phyloP scores from a whole-genome alignment of 2,888 invertebrate species.

The Hyposoter didymator region DNA sequence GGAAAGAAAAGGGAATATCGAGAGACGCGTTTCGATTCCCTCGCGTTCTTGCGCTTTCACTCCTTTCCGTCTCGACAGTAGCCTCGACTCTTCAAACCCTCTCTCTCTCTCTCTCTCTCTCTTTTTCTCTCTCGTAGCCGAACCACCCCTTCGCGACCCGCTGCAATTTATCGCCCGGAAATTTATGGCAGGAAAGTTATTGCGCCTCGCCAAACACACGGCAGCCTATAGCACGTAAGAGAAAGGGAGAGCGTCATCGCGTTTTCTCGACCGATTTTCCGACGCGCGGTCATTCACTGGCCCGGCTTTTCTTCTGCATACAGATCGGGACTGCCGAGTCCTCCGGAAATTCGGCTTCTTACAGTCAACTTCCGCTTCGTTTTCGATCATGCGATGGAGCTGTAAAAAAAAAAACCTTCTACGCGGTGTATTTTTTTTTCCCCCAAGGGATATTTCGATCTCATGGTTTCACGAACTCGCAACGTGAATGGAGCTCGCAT shows the following conservation, averaged over 20 bases:
- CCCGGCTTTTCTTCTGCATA: constrained; percentile 7
- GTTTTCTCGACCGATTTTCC: constrained; percentile 54
- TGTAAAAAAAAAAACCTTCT: not conserved
- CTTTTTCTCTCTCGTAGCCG: constrained; percentile 13
- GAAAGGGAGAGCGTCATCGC: not conserved
- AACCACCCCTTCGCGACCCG: constrained; percentile 57
- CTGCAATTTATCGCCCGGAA: constrained; percentile 70
- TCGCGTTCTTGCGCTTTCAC: constrained; percentile 10
- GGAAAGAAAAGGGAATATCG: constrained; percentile 40
- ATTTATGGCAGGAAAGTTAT: constrained; percentile 74
- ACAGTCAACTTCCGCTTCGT: constrained; percentile 27
- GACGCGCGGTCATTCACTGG: constrained; percentile 68
- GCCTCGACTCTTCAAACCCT: constrained; percentile 9
- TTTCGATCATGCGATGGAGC: constrained; percentile 17
- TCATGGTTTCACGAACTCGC: not conserved
- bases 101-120: constrained; percentile 14
- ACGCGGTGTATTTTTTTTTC: not conserved
- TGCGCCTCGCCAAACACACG: constrained; percentile 67
- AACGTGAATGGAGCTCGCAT: too few species aligned
- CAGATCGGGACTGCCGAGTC: not conserved
- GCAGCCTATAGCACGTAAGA: constrained; percentile 21
- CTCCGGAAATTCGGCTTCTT: constrained; percentile 37
- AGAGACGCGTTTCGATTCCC: constrained; percentile 34
- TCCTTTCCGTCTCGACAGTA: not conserved
- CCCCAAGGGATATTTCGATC: not conserved